phyloP scores from a whole-genome alignment of 2,888 invertebrate genomes.

The Odontothrips loti region DNA sequence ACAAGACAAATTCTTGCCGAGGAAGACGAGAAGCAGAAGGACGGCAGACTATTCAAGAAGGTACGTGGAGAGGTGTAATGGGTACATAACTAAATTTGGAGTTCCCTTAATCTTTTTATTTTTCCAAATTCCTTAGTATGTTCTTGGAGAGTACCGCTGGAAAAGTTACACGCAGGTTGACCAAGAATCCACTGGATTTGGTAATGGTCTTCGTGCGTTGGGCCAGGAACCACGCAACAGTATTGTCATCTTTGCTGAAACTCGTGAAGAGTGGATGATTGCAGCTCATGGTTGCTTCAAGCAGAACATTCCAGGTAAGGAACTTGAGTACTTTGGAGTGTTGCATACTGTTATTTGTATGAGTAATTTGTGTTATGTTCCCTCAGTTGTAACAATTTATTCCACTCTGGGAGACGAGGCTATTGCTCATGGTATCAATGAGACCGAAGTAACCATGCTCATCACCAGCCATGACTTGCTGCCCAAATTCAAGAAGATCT shows the following conservation, averaged over 20 bases:
- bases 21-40: slow-evolving; percentile 90
- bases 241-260: slow-evolving; percentile 94
- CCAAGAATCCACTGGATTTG: slow-evolving; percentile 69
- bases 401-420: slow-evolving; percentile 96
- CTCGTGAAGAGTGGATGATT: slow-evolving; percentile 96
- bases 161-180: slow-evolving; percentile 75
- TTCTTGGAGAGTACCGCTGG: slow-evolving; percentile 92
- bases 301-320: slow-evolving; percentile 75
- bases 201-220: slow-evolving; percentile 75
- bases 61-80: too few relatives aligned
- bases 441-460: slow-evolving; percentile 90
- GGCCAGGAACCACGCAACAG: slow-evolving; percentile 69
- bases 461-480: slow-evolving; percentile 90
- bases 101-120: too few relatives aligned
- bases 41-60: slow-evolving; percentile 94
- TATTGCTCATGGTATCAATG: slow-evolving; percentile 92
- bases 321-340: slow-evolving; percentile 28
- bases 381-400: slow-evolving; percentile 88
- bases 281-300: slow-evolving; percentile 95
- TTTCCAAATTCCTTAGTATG: slow-evolving; percentile 58
- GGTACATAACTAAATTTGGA: too few relatives aligned
- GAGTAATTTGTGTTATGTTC: slow-evolving; percentile 29
- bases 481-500: slow-evolving; percentile 79
- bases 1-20: slow-evolving; percentile 86
- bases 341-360: neutral